Base-by-base conservation (phyloP, 2,113 vertebrate genomes). In the Platichthys flesus region DNA sequence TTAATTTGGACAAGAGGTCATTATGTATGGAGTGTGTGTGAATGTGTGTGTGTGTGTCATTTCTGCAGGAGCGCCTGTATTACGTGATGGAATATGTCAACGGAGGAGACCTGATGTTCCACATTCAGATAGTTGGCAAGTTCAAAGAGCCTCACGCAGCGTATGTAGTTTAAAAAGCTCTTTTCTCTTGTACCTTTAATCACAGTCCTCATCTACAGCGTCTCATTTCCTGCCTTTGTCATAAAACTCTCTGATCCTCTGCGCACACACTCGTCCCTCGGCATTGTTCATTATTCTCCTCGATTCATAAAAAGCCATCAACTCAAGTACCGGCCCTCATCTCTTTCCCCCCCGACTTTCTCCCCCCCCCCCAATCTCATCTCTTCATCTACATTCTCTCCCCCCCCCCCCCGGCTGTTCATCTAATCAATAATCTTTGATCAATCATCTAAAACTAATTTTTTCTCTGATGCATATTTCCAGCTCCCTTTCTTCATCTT, bases 71-170 rank as follows among this genome's bases (percentile, higher is more conserved):
- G 67, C 96, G 97, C 6, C 94, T 97, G 69, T 97, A 97, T 86
- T 98, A 97, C 40, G 96, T 97, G 81, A 98, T 98, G 97, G 97
- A 98, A 72, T 98, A 98, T 3, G 97, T 98, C 74, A 96, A 97
- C 1, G 97, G 96, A 13, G 97, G 96, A 15, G 97, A 98, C 90
- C 92, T 98, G 85, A 98, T 98, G 97, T 97, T 96, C 85, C 97
- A 98, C 92, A 98, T 98, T 77, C 96, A 98, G 89, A 96, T 96
- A 47, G 75, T 97, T 70, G 96, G 96, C 78, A 97, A 97, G 87
- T 98, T 98, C 92, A 98, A 98, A 94, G 97, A 98, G 86, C 94
- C 96, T 10, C 97, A 98, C 4, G 96, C 96, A 42, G 96, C 96
- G 97, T 98, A 92, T 89, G 97, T 95, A 81, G 60, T 67, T 64